Base-by-base conservation (phyloP, 2,113 vertebrate species). In the Oryzias javanicus region DNA sequence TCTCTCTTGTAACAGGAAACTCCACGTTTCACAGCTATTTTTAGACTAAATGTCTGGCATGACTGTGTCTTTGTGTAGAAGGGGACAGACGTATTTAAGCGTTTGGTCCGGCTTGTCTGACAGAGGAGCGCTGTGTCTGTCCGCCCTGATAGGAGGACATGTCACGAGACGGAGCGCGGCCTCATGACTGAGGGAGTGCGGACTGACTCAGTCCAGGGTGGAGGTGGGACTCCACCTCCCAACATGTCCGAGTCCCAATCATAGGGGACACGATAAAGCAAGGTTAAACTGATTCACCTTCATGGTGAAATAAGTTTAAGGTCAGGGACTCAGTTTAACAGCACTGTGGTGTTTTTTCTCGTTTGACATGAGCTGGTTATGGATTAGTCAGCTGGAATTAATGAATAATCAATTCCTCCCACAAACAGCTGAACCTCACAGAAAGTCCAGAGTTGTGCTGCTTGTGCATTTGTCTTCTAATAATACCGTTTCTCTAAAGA, bases 151-250 rank as follows among this genome's bases (percentile, higher is more conserved):
- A 80, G 57, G 55, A 65, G 71, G 70, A 67, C 57, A 68, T 70
- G 64, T 82, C 83, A 87, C 82, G 69, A 75, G 81, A 84, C 80
- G 59, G 50, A 60, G 72, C 66, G 15, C 56, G 52, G 63, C 67
- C 82, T 70, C 62, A 48, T 86, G 80, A 76, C 84, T 54, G 52
- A 55, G 62, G 29, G 58, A 67, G 58, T 44, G 61, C 19, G 47
- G 56, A 17, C 24, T 8, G 35, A 51, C 13, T 49, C 51, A 53
- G 69, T 53, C 24, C 15, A 46, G 57, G 55, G 71, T 69, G 64
- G 72, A 79, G 57, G 62, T 76, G 70, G 64, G 59, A 72, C 42
- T 10, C n/a, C 52, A 65, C 20, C 54, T 22, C 25, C 25, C 3
- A 27, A 27, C 25, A 27, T 27, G 35, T 35, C 35, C 27, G 5